phyloP scores from a whole-genome alignment of 2,113 vertebrate genomes.

The Verasper variegatus region DNA sequence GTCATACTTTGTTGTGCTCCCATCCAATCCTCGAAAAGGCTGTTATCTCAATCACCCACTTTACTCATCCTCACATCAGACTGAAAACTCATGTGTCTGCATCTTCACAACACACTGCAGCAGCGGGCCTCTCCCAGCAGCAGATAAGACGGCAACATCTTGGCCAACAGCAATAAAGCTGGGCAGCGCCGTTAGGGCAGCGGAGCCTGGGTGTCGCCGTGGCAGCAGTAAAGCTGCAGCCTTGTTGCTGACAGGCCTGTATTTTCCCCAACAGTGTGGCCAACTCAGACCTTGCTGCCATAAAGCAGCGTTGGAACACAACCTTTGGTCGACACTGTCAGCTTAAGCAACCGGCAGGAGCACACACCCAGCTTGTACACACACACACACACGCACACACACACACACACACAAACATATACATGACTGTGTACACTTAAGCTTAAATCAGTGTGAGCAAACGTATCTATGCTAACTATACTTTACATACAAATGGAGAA shows the following conservation, averaged over 20 bases:
- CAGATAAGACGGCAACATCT: slow-evolving; percentile 72
- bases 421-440: not conserved
- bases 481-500: not conserved
- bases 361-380: slow-evolving; percentile 52
- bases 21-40: not conserved
- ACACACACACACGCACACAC: slow-evolving; percentile 3
- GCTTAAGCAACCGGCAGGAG: slow-evolving; percentile 50
- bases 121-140: slow-evolving; percentile 41
- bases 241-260: slow-evolving; percentile 64
- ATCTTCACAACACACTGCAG: not conserved
- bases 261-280: slow-evolving; percentile 26
- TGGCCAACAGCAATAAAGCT: slow-evolving; percentile 77
- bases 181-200: slow-evolving; percentile 39
- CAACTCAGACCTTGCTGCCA: slow-evolving; percentile 60
- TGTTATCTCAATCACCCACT: not conserved
- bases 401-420: not conserved
- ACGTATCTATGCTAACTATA: not conserved
- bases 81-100: not conserved
- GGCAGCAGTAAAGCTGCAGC: slow-evolving; percentile 74
- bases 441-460: not conserved
- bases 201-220: slow-evolving; percentile 73
- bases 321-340: slow-evolving; percentile 79
- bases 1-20: not conserved
- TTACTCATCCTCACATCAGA: not conserved
- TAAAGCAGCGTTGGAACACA: slow-evolving; percentile 83